Percentiles rank a stretch among this genome's conserved stretches.
These are phyloP conservation scores for Melangyna quadrimaculata DNA, from an alignment of 2,888 invertebrate species.

Conservation along the genomic window DNA sequence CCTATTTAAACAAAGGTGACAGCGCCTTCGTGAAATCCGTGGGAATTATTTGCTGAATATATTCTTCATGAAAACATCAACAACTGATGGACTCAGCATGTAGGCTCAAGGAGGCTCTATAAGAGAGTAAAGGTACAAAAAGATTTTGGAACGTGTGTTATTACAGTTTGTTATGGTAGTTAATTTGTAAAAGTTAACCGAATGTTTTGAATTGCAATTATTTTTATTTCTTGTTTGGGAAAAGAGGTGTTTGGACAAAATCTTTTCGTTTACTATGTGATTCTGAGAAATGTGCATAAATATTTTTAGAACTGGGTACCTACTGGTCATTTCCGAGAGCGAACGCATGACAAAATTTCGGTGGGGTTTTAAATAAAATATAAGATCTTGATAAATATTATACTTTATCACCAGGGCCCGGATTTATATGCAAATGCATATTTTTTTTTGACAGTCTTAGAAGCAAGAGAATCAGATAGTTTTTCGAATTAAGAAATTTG, in stretches of 20 bases:
- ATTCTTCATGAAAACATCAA: too few species aligned
- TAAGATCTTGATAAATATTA: too few species aligned
- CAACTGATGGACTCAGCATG: background rate
- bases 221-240: too few species aligned
- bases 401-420: too few species aligned
- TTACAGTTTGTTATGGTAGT: constrained; percentile 60
- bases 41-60: constrained; percentile 50
- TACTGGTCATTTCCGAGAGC: too few species aligned
- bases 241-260: background rate
- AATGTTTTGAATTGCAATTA: constrained; percentile 41
- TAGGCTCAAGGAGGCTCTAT: background rate
- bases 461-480: too few species aligned
- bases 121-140: background rate
- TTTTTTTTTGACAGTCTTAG: too few species aligned
- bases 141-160: constrained; percentile 43
- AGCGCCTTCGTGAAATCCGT: constrained; percentile 62
- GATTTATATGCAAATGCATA: too few species aligned
- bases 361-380: too few species aligned
- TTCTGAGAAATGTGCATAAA: background rate
- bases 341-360: too few species aligned
- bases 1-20: constrained; percentile 22
- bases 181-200: constrained; percentile 60
- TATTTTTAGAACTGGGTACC: too few species aligned
- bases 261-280: background rate
- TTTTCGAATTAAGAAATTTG: too few species aligned